phyloP scores from a whole-genome alignment of 2,888 invertebrate genomes.

The Teinopalpus imperialis region DNA sequence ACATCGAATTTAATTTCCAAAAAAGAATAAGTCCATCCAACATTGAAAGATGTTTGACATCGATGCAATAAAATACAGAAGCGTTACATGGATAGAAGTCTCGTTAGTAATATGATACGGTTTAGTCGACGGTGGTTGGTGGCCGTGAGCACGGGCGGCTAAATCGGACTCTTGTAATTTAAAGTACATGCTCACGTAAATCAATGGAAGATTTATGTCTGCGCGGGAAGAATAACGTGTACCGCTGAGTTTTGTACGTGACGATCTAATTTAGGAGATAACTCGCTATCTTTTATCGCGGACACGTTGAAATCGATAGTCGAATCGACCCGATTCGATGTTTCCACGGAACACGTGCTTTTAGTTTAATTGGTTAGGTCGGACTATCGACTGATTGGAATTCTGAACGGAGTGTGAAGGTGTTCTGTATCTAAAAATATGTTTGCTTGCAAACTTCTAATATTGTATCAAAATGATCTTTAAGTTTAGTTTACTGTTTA shows the following conservation, averaged over 20 bases:
- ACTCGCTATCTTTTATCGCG: conserved; percentile 29
- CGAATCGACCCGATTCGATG: conserved; percentile 6
- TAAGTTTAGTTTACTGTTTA: no score
- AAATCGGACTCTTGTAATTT: conserved; percentile 58
- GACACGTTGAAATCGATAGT: conserved; percentile 26
- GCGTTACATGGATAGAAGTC: conserved; percentile 7
- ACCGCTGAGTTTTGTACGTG: conserved; percentile 41
- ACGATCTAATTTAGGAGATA: conserved; percentile 40
- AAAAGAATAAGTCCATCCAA: no score
- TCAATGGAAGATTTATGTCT: conserved; percentile 62
- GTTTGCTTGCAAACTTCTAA: no score
- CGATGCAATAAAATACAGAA: conserved; percentile 11
- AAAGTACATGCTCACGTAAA: conserved; percentile 57
- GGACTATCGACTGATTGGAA: conserved; percentile 22
- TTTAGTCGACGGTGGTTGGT: neutral
- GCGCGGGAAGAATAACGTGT: conserved; percentile 43
- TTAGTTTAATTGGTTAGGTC: conserved; percentile 17
- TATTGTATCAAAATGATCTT: no score
- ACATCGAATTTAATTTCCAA: no score
- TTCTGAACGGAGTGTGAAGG: conserved; percentile 4
- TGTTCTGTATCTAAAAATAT: no score
- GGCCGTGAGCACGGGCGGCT: conserved; percentile 37
- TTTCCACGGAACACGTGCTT: conserved; percentile 1
- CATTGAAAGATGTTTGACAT: neutral
- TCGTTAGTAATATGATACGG: conserved; percentile 19